A percentile compares a stretch with the other conserved stretches of the same genome.
Evolutionary conservation across 2,888 invertebrate genomes (phyloP).

Genomic region (Nomada ferruginata): DNA sequence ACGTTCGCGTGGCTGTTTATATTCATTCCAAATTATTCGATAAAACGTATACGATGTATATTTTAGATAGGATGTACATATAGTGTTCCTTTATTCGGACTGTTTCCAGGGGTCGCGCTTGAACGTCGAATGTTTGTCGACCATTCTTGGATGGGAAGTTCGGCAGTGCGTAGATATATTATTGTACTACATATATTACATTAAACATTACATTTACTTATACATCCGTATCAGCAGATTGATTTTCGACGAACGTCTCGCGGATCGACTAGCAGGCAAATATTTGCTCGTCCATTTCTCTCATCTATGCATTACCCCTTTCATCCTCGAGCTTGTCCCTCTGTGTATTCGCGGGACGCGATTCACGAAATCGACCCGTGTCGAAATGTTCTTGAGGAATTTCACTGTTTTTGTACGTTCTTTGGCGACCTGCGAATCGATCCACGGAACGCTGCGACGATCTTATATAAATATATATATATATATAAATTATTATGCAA

Average conservation of each 20-base stretch:
- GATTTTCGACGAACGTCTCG: conserved; percentile 46
- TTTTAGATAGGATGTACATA: too few species aligned
- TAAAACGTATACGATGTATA: not conserved
- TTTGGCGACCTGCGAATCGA: conserved; percentile 34
- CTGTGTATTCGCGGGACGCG: not conserved
- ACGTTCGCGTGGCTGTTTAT: not conserved
- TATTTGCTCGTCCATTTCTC: not conserved
- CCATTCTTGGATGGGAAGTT: conserved; percentile 56
- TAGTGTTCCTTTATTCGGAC: not conserved
- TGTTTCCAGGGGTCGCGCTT: not conserved
- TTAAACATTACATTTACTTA: conserved; percentile 58
- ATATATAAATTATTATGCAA: conserved; percentile 37
- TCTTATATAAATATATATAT: conserved; percentile 18
- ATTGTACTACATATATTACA: conserved; percentile 62
- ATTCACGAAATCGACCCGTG: not conserved
- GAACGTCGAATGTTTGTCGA: not conserved
- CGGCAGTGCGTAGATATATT: conserved; percentile 62
- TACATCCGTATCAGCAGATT: conserved; percentile 56
- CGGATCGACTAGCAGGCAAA: conserved; percentile 40
- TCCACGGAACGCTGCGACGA: conserved; percentile 44
- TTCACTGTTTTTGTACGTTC: not conserved
- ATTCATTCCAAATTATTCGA: not conserved
- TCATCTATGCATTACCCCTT: not conserved
- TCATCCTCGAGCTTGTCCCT: not conserved
- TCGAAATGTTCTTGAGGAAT: not conserved